Evolutionary conservation across 2,113 vertebrate species (phyloP), one percentile per base, ranked within the genome.

Genomic region (Paradisaea rubra): DNA sequence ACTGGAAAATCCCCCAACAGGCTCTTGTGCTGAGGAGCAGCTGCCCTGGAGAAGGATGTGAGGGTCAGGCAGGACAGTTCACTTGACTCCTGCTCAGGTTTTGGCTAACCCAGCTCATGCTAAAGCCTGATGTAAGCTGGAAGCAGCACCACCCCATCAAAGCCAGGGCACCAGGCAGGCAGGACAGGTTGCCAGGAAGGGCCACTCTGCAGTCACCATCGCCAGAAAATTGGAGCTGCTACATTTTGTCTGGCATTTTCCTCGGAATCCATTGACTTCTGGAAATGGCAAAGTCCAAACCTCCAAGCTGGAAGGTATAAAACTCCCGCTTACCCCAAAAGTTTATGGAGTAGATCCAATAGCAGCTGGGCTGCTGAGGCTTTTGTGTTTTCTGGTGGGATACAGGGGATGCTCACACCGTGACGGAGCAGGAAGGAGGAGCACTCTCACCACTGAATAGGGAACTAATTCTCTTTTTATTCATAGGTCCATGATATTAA

Each of bases 321-420:
- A 53, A 37, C 11, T 15, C 31, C 61, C 54, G 44, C 23, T 53
- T 47, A 35, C 30, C 8, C 37, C 53, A 70, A 52, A 39, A 33
- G 15, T 14, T 76, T 45, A 28, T 60, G 61, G 65, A 76, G n/a
- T 17, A 86, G 71, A 44, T 52, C 37, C 53, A 31, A 37, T 7
- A 37, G 44, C 44, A 68, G 44, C 37, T 59, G 61, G 21, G 18
- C 37, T 31, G 53, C 49, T 78, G 66, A 79, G 13, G 23, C 5
- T 68, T 68, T 47, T 8, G 1, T 41, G 31, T 37, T 60, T 88
- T 31, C 50, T 15, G 18, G 20, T 60, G 21, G 50, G 45, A 35
- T 31, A 53, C 6, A 47, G 11, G 27, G 31, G 20, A 52, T 6
- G 7, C 14, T 49, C 1, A 25, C 21, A 42, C 22, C 0, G 0